phyloP scores from a whole-genome alignment of 2,888 invertebrate species.

The Electrophaes corylata region DNA sequence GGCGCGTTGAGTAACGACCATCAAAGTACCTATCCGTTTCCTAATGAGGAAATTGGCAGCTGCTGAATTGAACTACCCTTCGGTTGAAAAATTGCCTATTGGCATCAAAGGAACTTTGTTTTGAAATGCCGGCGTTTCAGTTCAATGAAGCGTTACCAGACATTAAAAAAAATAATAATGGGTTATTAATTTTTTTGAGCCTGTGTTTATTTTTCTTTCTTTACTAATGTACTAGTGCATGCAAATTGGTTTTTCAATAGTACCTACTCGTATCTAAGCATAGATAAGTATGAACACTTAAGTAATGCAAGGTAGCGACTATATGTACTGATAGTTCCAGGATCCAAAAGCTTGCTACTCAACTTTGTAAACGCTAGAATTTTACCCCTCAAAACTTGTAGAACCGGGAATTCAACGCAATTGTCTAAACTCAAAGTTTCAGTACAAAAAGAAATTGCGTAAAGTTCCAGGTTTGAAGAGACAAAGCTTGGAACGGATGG shows the following conservation, averaged over 20 bases:
- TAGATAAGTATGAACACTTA: too few species aligned
- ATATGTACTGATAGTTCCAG: too few species aligned
- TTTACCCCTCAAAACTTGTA: too few species aligned
- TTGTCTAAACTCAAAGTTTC: background rate
- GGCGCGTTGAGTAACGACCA: conserved; percentile 20
- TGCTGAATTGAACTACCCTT: conserved; percentile 16
- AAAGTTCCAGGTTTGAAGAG: conserved; percentile 7
- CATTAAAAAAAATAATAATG: too few species aligned
- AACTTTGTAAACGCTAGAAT: too few species aligned
- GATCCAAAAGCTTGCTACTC: too few species aligned
- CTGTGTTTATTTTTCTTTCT: too few species aligned
- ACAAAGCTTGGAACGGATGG: conserved; percentile 22
- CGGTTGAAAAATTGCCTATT: conserved; percentile 13
- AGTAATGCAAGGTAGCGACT: too few species aligned
- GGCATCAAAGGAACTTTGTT: background rate
- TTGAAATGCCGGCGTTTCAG: conserved; percentile 4
- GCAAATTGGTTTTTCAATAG: too few species aligned
- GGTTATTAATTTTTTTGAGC: too few species aligned
- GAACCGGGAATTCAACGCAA: background rate
- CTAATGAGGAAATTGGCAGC: conserved; percentile 28
- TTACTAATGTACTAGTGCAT: too few species aligned
- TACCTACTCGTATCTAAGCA: too few species aligned
- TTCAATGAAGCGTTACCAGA: background rate
- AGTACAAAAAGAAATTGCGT: conserved; percentile 10
- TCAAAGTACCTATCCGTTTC: conserved; percentile 12